Conservation (phyloP, 2,888 invertebrate genomes). For the Monoplex corrugatus region DNA sequence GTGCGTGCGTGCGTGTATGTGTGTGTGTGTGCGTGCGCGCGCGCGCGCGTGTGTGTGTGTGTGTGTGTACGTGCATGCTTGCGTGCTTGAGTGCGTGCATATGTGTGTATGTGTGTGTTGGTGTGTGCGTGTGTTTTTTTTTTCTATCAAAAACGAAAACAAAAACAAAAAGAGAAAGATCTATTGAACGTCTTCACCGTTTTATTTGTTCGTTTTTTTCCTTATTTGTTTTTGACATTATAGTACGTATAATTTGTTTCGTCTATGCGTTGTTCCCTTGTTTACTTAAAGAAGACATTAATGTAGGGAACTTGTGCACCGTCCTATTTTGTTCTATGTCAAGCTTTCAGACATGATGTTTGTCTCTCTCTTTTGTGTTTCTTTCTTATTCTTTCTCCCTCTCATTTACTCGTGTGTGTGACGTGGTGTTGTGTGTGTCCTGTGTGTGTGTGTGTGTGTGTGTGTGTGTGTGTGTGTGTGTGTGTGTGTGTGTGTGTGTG, state of each 20-base stretch:
- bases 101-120: background rate
- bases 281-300: no score
- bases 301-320: no score
- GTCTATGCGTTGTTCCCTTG: no score
- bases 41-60: background rate
- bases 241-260: background rate
- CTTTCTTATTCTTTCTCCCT: background rate
- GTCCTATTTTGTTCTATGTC: background rate
- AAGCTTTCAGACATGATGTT: background rate
- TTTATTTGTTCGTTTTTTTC: background rate
- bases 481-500: conserved; percentile 28
- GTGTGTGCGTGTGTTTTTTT: conserved; percentile 23
- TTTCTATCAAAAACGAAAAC: background rate
- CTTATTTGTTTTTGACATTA: background rate
- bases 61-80: conserved; percentile 13
- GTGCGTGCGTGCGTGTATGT: background rate
- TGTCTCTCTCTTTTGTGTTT: background rate
- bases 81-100: background rate
- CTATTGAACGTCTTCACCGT: background rate
- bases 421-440: background rate
- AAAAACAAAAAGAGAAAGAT: background rate
- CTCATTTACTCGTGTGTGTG: background rate
- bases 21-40: conserved; percentile 1
- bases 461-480: conserved; percentile 20
- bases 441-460: conserved; percentile 18